Base-by-base conservation (phyloP, 2,113 vertebrate genomes). In the Siphamia tubifer region DNA sequence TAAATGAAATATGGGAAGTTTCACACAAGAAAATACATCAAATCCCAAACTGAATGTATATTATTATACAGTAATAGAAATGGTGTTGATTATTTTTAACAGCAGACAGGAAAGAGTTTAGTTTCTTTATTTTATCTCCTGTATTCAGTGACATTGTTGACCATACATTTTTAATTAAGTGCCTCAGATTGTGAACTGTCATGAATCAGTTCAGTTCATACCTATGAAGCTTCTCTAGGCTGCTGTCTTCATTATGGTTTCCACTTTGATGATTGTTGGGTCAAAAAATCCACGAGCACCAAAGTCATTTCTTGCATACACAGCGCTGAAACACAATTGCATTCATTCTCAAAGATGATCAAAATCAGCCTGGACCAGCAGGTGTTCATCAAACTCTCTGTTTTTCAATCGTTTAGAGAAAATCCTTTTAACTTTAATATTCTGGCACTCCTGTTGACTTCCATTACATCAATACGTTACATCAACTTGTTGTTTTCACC, bases 51-150 rank as follows among this genome's bases (percentile, higher is more conserved):
- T 19, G 36, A 9, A 34, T 23, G 32, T 8, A 45, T 4, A 24
- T 9, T 27, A 30, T 35, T 55, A n/a, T 19, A 9, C 19, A 57
- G 6, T 23, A 19, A 15, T 4, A 43, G 53, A 31, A 17, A 38
- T 34, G 15, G 20, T 15, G 68, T 36, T 27, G 36, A 75, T 69
- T 16, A 9, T 38, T 32, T 45, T 45, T 15, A 51, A 36, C 27
- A 30, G 45, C 19, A 51, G 45, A 54, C 36, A 73, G 31, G 40
- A 54, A 58, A 60, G 49, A 61, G 47, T 65, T 69, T 53, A 31
- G 16, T 70, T 68, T 72, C 63, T 68, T 64, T 67, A 74, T 71
- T 51, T 74, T 47, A 56, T 47, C 71, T 72, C n/a, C 51, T 13
- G 11, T 38, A 54, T 23, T 39, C 61, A 11, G 20, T 53, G 56